Conservation (phyloP, 2,113 vertebrate species). For the Pogonocichla stellata region DNA sequence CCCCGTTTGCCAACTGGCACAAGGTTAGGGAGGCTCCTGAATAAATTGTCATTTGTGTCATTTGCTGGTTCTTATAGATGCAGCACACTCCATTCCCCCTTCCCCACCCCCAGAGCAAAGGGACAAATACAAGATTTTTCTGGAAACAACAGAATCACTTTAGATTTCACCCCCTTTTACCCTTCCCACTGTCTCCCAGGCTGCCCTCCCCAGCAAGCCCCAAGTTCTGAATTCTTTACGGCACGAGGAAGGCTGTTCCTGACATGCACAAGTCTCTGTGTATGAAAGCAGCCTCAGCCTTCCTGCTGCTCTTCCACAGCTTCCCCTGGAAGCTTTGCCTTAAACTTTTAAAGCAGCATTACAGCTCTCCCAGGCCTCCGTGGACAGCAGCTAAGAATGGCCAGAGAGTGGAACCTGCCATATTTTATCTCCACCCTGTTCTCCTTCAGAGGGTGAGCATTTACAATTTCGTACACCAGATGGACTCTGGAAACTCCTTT, state of each 20-base stretch:
- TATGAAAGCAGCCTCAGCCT: neutral
- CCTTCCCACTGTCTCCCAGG: neutral
- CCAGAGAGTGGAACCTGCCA: neutral
- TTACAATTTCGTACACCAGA: neutral
- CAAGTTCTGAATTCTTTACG: fast-evolving
- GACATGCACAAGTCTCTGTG: fast-evolving
- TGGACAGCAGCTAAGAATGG: neutral
- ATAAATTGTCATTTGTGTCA: neutral
- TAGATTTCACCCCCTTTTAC: neutral
- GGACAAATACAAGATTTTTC: fast-evolving
- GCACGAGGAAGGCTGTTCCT: fast-evolving
- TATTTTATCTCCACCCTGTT: neutral
- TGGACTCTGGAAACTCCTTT: neutral
- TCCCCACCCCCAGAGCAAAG: fast-evolving
- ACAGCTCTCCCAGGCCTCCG: neutral
- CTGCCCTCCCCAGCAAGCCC: neutral
- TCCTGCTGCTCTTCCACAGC: neutral
- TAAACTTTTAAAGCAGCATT: neutral
- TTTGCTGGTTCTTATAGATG: fast-evolving
- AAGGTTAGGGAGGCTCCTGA: neutral
- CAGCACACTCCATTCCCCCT: neutral
- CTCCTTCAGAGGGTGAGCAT: neutral
- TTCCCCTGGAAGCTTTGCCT: neutral
- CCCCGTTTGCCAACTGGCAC: neutral
- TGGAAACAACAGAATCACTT: neutral